Percentiles rank a stretch among this genome's conserved stretches.
Conservation (phyloP, 2,113 vertebrate genomes). For the Catharus fuscescens region DNA sequence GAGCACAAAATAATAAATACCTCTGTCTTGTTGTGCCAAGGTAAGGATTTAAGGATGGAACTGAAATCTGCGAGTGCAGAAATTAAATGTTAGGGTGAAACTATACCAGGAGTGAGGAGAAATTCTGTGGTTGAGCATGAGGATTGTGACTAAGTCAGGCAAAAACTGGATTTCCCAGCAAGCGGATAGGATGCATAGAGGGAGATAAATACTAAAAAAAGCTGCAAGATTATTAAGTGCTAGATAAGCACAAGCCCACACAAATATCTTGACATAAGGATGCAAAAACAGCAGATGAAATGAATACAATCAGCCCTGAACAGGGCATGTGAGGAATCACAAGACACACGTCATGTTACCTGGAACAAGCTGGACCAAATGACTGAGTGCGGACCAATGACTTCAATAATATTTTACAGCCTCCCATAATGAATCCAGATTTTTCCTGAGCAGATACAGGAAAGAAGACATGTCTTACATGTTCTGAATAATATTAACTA, state of each 20-base stretch:
- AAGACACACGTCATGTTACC: not conserved
- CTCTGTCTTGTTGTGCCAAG: not conserved
- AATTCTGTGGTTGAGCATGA: not conserved
- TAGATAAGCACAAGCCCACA: not conserved
- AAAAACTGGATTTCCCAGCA: slow-evolving; percentile 1
- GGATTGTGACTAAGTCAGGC: not conserved
- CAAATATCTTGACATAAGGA: not conserved
- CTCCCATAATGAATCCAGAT: not conserved
- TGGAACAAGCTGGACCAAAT: not conserved
- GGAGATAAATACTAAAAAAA: slow-evolving; percentile 22
- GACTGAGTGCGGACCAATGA: not conserved
- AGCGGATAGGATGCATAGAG: not conserved
- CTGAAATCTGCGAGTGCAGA: not conserved
- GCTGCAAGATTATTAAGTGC: not conserved
- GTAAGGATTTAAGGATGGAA: not conserved
- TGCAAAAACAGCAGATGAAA: not conserved
- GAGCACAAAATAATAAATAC: not conserved
- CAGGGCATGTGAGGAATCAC: not conserved
- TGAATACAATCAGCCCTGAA: not conserved
- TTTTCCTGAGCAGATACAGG: not conserved
- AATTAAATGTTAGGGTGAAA: not conserved
- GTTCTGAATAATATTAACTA: not conserved
- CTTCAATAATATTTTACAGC: not conserved
- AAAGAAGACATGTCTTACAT: not conserved
- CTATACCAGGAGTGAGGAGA: not conserved